phyloP scores from a whole-genome alignment of 2,113 vertebrate species.

The Seriola aureovittata region DNA sequence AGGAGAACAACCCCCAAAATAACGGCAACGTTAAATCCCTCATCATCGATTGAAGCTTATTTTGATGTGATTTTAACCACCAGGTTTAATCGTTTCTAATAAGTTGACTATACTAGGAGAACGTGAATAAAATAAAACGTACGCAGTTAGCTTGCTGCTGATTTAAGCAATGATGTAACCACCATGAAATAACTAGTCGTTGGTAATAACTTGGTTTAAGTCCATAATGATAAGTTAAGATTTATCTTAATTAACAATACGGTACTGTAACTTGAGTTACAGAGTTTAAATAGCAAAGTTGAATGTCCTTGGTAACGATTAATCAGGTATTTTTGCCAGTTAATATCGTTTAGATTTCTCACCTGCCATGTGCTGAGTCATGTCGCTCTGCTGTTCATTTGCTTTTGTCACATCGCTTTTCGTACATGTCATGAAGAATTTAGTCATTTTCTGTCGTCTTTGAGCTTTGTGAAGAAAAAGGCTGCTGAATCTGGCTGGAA shows the following conservation, averaged over 20 bases:
- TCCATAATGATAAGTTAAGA: neutral
- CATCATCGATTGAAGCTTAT: neutral
- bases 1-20: neutral
- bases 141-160: conserved; percentile 42
- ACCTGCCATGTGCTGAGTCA: neutral
- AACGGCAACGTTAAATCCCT: accelerated
- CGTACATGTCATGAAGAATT: too few species aligned
- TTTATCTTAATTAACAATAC: neutral
- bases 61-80: neutral
- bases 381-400: neutral
- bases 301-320: neutral
- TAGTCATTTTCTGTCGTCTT: too few species aligned
- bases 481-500: too few species aligned
- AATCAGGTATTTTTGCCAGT: neutral
- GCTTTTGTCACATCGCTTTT: too few species aligned
- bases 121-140: neutral
- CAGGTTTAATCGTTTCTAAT: neutral
- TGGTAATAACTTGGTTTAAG: neutral
- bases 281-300: neutral
- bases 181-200: neutral
- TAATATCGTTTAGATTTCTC: neutral
- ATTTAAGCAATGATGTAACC: conserved; percentile 24
- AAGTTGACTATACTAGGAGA: neutral
- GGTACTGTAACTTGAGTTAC: neutral
- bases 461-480: neutral